Conservation (phyloP, 2,797 vertebrate genomes). For the Sebastes minor region DNA sequence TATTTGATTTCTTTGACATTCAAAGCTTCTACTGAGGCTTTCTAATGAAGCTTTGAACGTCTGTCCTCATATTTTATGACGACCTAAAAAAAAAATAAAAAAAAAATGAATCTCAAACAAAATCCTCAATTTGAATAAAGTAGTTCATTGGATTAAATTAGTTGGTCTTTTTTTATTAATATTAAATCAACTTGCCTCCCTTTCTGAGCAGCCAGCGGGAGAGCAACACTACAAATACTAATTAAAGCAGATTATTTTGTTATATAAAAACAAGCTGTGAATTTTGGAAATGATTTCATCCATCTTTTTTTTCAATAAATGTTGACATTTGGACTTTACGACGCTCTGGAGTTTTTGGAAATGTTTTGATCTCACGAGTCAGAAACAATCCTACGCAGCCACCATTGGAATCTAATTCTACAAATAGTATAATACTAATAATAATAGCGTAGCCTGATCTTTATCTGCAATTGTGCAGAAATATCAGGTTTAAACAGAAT, state of each 20-base stretch:
- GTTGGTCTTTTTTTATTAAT: no score
- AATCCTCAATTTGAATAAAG: no score
- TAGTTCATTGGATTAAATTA: no score
- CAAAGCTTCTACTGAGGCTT: not conserved
- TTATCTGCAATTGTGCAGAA: not conserved
- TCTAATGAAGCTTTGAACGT: not conserved
- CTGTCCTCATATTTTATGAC: not conserved
- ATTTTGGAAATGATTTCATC: no score
- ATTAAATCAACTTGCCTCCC: not conserved
- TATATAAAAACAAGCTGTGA: not conserved
- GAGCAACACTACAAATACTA: not conserved
- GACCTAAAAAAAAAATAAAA: not conserved
- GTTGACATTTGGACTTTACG: no score
- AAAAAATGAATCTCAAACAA: no score
- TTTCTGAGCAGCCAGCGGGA: not conserved
- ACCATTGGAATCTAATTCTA: not conserved
- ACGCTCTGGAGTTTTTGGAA: not conserved
- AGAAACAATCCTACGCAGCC: not conserved
- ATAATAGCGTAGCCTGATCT: not conserved
- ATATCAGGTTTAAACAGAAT: not conserved
- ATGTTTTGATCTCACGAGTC: not conserved
- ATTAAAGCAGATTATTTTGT: not conserved
- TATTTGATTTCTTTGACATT: not conserved
- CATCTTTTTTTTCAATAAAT: no score
- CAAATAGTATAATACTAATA: not conserved